These are phyloP conservation scores for Crematogaster levior DNA, from an alignment of 2,888 invertebrate species.

Conservation along the genomic window DNA sequence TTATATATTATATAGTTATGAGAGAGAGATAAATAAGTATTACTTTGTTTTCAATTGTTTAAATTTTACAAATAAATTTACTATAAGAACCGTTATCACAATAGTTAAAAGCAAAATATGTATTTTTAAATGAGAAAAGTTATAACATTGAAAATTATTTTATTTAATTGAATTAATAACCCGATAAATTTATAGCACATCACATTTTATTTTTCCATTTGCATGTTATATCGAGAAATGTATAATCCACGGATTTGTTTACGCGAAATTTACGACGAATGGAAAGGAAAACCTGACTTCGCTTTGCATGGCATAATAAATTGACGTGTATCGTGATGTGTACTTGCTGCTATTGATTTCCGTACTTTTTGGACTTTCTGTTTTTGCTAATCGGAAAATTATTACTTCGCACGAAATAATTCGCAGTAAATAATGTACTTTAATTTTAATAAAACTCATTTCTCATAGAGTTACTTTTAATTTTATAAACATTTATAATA, in stretches of 20 bases:
- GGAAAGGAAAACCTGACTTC: conserved; percentile 33
- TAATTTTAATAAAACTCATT: not conserved
- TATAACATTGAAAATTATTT: not conserved
- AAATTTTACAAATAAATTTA: not conserved
- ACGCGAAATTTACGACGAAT: conserved; percentile 40
- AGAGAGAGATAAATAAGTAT: not conserved
- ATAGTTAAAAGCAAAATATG: too few species aligned
- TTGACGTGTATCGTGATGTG: not conserved
- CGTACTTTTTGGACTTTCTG: not conserved
- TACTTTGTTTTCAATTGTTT: not conserved
- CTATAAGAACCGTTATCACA: not conserved
- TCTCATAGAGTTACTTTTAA: not conserved
- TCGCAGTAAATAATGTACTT: not conserved
- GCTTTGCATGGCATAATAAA: conserved; percentile 41
- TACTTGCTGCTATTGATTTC: conserved; percentile 23
- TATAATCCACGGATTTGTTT: conserved; percentile 44
- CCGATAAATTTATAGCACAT: conserved; percentile 21
- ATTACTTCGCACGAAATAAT: not conserved
- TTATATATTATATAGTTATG: not conserved
- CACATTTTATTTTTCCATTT: not conserved
- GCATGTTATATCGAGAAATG: conserved; percentile 31
- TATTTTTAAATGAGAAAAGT: too few species aligned
- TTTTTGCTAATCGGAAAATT: conserved; percentile 2
- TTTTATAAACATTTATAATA: too few species aligned
- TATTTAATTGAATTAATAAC: conserved; percentile 16